Evolutionary conservation across 2,113 vertebrate genomes (phyloP), one percentile per base, ranked within the genome.

Genomic region (Castor canadensis): DNA sequence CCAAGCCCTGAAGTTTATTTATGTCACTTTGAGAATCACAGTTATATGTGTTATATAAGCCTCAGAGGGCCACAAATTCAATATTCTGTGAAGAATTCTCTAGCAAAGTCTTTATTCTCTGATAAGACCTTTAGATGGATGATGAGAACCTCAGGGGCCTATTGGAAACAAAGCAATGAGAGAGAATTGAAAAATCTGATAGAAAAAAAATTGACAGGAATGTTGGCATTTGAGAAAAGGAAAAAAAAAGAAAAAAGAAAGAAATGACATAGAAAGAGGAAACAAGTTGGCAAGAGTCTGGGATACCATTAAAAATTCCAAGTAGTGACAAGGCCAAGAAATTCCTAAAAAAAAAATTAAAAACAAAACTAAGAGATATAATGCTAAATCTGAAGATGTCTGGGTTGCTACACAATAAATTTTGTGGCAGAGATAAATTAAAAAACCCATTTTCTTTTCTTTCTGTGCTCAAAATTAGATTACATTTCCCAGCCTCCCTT

Each of bases 81-180:
- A 85, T 66, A 56, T 45, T 43, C 10, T n/a, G 0, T 47, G 47
- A 83, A 85, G 54, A 69, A 56, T 52, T 84, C 26, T 19, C 58
- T 28, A 19, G 58, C n/a, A 45, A 96, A 91, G 30, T 73, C 16
- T 89, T 84, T 92, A 60, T 80, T 87, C 26, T 92, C 81, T 56
- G 45, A 30, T 72, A 71, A 47, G 47, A 30, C 19, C 40, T 71
- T 71, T 64, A 24, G 28, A 47, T 83, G 35, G 30, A 72, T 5
- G 2, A 35, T 40, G 10, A 85, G 32, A 75, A 11, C 6, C 32
- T 38, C n/a, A 45, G 60, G 30, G 60, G 24, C 3, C 30, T 60
- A 35, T 38, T n/a, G 26, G 56, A 76, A 19, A 66, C 15, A 66
- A 76, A 28, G 3, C 19, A 75, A 60, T 45, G 38, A 40, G n/a